Percentiles rank a stretch among this genome's conserved stretches.
Evolutionary conservation across 1,140 invertebrate species (phyloP).

Genomic region (Drosophila arawakana): DNA sequence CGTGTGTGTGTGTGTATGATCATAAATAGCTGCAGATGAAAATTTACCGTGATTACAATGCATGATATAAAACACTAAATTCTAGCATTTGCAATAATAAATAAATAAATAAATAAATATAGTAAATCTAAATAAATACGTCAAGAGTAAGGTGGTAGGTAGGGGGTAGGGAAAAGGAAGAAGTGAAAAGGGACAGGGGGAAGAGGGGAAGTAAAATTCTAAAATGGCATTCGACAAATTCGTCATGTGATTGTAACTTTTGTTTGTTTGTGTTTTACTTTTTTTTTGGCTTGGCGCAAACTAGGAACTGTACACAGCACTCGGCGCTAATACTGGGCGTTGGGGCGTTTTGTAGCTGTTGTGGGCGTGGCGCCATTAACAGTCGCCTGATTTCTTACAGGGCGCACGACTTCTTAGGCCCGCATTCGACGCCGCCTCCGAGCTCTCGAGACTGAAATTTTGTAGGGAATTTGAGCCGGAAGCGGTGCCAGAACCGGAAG

Average conservation of each 20-base stretch:
- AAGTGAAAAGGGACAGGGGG: not conserved
- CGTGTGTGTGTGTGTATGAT: constrained; percentile 11
- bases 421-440: constrained; percentile 13
- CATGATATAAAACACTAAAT: constrained; percentile 23
- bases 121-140: constrained; percentile 30
- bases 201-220: constrained; percentile 47
- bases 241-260: constrained; percentile 30
- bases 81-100: constrained; percentile 6
- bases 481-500: not conserved
- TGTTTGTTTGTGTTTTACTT: not conserved
- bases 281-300: constrained; percentile 26
- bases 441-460: constrained; percentile 31
- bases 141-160: not conserved
- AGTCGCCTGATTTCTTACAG: not conserved
- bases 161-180: no score
- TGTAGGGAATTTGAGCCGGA: constrained; percentile 24
- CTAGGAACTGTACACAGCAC: constrained; percentile 31
- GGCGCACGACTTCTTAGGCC: not conserved
- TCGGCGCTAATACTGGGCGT: constrained; percentile 42
- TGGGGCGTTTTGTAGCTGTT: not conserved
- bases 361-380: not conserved
- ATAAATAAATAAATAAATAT: constrained; percentile 30
- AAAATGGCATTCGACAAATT: constrained; percentile 79
- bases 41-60: constrained; percentile 14
- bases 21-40: constrained; percentile 17